A percentile compares a stretch with the other conserved stretches of the same genome.
Conservation (phyloP, 1,140 invertebrate genomes). For the Anoplophora glabripennis region DNA sequence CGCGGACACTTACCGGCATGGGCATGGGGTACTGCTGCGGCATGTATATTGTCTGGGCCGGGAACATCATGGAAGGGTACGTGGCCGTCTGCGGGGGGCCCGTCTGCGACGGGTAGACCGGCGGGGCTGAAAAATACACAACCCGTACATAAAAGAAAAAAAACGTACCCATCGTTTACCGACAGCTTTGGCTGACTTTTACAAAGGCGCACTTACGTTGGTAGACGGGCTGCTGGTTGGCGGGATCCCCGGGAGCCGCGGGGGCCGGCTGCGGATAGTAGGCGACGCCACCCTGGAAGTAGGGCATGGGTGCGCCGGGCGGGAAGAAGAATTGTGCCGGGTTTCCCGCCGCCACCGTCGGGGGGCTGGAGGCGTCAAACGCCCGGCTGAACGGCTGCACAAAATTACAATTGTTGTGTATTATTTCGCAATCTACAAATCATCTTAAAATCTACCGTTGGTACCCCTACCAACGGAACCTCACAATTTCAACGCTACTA, state of each 20-base stretch:
- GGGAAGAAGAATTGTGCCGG: conserved; percentile 42
- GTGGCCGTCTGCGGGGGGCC: conserved; percentile 44
- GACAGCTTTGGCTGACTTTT: neutral
- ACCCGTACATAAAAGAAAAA: neutral
- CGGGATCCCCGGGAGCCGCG: conserved; percentile 35
- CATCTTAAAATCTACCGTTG: no score
- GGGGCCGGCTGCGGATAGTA: conserved; percentile 38
- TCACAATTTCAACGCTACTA: no score
- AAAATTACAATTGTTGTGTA: no score
- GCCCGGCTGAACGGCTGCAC: conserved; percentile 39
- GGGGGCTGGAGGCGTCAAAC: conserved; percentile 37
- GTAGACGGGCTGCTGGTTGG: conserved; percentile 41
- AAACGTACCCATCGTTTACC: neutral
- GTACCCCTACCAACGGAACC: no score
- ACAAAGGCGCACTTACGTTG: conserved; percentile 37
- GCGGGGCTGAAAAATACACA: conserved; percentile 33
- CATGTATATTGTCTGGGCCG: conserved; percentile 45
- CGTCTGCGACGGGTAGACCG: conserved; percentile 45
- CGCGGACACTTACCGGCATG: conserved; percentile 44
- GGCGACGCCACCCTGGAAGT: conserved; percentile 41
- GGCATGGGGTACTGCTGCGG: conserved; percentile 47
- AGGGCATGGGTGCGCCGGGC: conserved; percentile 33
- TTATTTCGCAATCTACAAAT: no score
- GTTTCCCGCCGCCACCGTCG: conserved; percentile 33
- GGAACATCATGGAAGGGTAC: conserved; percentile 45